Conservation (phyloP, 2,888 invertebrate genomes). For the Campaea margaritaria region DNA sequence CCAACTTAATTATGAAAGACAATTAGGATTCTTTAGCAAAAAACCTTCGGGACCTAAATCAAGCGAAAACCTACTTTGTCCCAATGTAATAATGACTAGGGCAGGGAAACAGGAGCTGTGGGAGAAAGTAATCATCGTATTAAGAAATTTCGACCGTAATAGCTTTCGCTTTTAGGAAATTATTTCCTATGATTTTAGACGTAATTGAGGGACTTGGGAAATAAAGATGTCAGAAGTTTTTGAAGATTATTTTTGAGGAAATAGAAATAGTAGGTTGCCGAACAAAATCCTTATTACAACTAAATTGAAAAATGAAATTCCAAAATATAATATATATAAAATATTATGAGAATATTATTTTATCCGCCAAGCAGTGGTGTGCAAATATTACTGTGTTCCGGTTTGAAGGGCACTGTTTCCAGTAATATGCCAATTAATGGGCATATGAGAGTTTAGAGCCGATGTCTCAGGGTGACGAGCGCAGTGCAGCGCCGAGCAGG, state of each 20-base stretch:
- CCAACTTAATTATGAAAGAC: slow-evolving; percentile 67
- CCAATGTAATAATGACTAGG: slow-evolving; percentile 28
- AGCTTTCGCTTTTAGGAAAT: slow-evolving; percentile 53
- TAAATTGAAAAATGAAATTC: no score
- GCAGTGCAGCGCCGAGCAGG: no score
- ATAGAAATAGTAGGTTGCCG: neutral
- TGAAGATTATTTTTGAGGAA: slow-evolving; percentile 11
- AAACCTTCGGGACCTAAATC: slow-evolving; percentile 6
- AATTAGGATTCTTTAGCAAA: slow-evolving; percentile 55
- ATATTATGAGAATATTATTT: no score
- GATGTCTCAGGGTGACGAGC: no score
- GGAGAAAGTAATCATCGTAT: slow-evolving; percentile 53
- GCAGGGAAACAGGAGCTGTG: slow-evolving; percentile 30
- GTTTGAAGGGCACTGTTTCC: no score
- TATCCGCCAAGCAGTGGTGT: no score
- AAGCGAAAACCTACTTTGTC: slow-evolving; percentile 37
- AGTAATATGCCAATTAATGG: no score
- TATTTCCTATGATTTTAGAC: slow-evolving; percentile 44
- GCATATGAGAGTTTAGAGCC: no score
- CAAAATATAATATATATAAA: no score
- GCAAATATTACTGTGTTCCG: no score
- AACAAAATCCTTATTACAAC: no score
- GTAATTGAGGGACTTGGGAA: slow-evolving; percentile 35
- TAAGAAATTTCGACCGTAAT: slow-evolving; percentile 55
- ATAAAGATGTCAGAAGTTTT: slow-evolving; percentile 34